A percentile compares a stretch with the other conserved stretches of the same genome.
phyloP scores from a whole-genome alignment of 2,888 invertebrate genomes.

The Amiota mariae region DNA sequence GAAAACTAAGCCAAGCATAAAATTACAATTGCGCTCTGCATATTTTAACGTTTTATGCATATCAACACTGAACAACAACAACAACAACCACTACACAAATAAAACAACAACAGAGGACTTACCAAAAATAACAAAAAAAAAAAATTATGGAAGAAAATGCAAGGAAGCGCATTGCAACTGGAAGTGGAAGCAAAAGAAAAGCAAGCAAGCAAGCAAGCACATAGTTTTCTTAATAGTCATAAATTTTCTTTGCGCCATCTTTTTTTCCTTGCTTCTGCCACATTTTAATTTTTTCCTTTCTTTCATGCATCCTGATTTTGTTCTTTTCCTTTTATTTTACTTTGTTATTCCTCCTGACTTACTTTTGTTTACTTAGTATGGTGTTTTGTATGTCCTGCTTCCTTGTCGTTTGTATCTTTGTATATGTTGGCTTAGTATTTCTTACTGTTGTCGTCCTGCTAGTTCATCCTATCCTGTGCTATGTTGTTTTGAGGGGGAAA shows the following conservation, averaged over 20 bases:
- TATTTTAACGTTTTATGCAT: conserved; percentile 62
- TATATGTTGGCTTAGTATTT: too few relatives aligned
- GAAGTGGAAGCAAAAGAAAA: not conserved
- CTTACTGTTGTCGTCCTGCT: too few relatives aligned
- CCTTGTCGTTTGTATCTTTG: too few relatives aligned
- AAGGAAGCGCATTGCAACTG: not conserved
- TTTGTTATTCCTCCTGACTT: not conserved
- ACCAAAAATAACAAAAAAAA: not conserved
- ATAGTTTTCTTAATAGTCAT: conserved; percentile 67
- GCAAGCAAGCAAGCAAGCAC: conserved; percentile 30
- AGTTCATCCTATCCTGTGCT: too few relatives aligned
- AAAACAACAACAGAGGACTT: conserved; percentile 5
- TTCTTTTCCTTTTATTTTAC: not conserved
- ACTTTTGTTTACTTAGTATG: not conserved
- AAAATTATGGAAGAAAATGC: not conserved
- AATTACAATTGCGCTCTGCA: conserved; percentile 62
- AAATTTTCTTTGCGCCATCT: conserved; percentile 57
- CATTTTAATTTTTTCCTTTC: conserved; percentile 12
- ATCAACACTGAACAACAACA: conserved; percentile 46
- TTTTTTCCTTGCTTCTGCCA: conserved; percentile 24
- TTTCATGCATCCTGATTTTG: conserved; percentile 18
- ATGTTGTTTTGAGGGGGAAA: too few relatives aligned
- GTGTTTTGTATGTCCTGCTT: too few relatives aligned
- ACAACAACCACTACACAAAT: too few relatives aligned
- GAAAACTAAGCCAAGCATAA: conserved; percentile 49